These are phyloP conservation scores for Xiphophorus hellerii DNA, from an alignment of 2,113 vertebrate species.

Conservation along the genomic window DNA sequence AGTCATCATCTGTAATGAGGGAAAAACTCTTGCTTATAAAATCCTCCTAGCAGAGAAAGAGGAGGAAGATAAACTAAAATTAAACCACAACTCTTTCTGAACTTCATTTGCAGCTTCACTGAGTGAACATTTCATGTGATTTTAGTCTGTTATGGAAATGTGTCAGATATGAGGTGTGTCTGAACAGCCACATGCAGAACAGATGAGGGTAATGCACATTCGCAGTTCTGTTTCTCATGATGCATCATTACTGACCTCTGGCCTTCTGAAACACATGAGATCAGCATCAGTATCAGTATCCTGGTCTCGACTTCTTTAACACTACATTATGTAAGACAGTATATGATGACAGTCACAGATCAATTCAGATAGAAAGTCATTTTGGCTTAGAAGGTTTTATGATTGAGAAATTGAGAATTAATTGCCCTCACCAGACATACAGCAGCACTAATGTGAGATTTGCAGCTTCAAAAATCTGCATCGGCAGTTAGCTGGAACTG, in stretches of 20 bases:
- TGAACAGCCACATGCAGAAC: not conserved
- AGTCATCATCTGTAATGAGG: not conserved
- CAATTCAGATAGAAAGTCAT: no score
- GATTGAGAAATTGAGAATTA: no score
- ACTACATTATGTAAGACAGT: no score
- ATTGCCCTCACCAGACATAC: no score
- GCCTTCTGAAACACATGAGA: not conserved
- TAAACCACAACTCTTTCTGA: not conserved
- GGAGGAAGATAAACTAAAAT: not conserved
- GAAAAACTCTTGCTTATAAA: not conserved
- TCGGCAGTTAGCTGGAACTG: no score
- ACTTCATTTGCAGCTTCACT: not conserved
- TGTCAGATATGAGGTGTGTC: not conserved
- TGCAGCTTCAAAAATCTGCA: no score
- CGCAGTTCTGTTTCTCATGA: not conserved
- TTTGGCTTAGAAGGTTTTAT: no score
- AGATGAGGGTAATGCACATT: not conserved
- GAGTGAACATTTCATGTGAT: not conserved
- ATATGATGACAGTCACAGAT: no score
- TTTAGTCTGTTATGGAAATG: not conserved
- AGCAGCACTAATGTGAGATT: no score
- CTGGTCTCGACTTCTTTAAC: no score
- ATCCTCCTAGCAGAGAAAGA: not conserved
- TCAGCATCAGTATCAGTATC: not conserved
- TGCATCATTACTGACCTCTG: not conserved